Evolutionary conservation across 2,797 vertebrate genomes (phyloP), one percentile per base, ranked within the genome.

Genomic region (Tympanoctomys barrerae): DNA sequence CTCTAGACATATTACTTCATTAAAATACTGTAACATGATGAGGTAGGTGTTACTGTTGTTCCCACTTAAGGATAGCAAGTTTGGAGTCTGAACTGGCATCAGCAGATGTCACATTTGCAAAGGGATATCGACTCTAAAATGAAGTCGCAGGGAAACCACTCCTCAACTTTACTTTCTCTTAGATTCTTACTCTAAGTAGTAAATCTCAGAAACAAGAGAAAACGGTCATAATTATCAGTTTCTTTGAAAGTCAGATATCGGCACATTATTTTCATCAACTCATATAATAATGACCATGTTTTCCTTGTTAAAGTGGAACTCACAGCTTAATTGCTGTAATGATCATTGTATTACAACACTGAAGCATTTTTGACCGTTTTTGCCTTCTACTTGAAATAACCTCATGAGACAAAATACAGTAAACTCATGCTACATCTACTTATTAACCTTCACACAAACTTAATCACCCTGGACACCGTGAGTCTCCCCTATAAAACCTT

Each of bases 241-340:
- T 95, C 62, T 73, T 7, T 95, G 52, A 95, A 94, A 83, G 39
- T 33, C 80, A 14, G 91, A 18, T 52, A 87, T 91, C 54, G 24
- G 8, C n/a, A 83, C 31, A 62, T 33, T 87, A 78, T 71, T 94
- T 88, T 87, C 82, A 90, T 42, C 62, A 83, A 33, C n/a, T 77
- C 62, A 42, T 49, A 31, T 84, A 79, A 54, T 16, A 85, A 84
- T 92, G 77, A 73, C 12, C 9, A 8, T 64, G 61, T 4, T 92
- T 87, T 96, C 75, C 59, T 90, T 70, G 1, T 77, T 59, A 68
- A 12, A 26, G 21, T 77, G 8, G 2, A 90, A 39, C 49, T 82
- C 36, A 80, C 22, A 80, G 42, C 42, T 66, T 68, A 96, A 80
- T 12, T 36, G 2, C 85, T 80, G 66, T 33, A 82, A 88, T 75